These are phyloP conservation scores for Pan troglodytes DNA, from an alignment of 2,113 vertebrate genomes.

Conservation along the genomic window DNA sequence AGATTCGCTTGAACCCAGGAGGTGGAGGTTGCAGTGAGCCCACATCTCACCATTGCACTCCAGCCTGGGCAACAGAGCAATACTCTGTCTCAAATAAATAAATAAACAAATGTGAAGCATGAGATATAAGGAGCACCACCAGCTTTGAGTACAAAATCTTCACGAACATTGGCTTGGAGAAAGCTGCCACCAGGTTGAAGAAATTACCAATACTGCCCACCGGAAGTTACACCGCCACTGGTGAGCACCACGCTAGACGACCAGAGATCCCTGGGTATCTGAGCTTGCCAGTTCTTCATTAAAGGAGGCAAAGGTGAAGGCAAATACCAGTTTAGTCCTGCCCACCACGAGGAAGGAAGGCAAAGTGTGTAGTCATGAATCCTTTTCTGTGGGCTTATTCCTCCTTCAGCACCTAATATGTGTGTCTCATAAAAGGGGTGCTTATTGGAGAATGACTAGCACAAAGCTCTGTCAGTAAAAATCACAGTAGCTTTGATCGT, in stretches of 20 bases:
- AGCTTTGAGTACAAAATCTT: background rate
- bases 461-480: background rate
- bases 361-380: background rate
- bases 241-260: background rate
- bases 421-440: background rate
- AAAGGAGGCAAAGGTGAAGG: background rate
- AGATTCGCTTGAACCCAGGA: too few relatives aligned
- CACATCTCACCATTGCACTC: too few relatives aligned
- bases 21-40: too few relatives aligned
- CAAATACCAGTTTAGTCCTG: background rate
- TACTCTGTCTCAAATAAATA: too few relatives aligned
- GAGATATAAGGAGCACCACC: background rate
- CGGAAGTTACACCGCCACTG: background rate
- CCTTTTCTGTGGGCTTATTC: background rate
- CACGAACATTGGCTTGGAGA: background rate
- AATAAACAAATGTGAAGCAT: background rate
- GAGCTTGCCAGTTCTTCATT: background rate
- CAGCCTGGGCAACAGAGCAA: too few relatives aligned
- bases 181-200: background rate
- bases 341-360: background rate
- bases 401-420: background rate
- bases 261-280: background rate
- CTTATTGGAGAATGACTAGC: background rate
- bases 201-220: background rate
- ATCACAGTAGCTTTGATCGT: background rate